Conservation (phyloP, 2,113 vertebrate species). For the Brienomyrus brachyistius region DNA sequence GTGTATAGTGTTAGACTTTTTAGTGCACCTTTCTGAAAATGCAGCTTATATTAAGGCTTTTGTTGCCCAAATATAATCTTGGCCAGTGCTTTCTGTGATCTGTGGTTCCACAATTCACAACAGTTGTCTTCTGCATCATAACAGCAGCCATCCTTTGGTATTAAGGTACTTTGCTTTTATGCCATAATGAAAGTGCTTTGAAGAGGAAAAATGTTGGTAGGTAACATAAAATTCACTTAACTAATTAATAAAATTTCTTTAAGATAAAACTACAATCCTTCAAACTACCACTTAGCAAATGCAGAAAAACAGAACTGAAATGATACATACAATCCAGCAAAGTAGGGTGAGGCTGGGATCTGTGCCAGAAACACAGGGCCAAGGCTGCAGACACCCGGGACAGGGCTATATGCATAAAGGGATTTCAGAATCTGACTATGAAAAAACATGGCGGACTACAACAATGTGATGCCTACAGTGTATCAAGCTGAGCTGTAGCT, state of each 20-base stretch:
- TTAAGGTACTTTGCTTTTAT: background rate
- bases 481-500: background rate
- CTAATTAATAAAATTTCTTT: background rate
- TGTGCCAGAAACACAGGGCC: background rate
- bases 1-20: background rate
- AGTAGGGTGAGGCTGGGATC: background rate
- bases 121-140: background rate
- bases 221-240: background rate
- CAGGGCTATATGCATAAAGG: background rate
- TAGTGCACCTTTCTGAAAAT: background rate
- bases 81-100: background rate
- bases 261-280: background rate
- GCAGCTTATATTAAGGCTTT: background rate
- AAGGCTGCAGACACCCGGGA: background rate
- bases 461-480: background rate
- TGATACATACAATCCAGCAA: background rate
- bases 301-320: background rate
- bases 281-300: background rate
- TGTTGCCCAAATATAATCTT: too few relatives aligned
- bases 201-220: background rate
- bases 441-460: background rate
- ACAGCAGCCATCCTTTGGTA: background rate
- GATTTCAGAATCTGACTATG: background rate
- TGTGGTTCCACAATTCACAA: background rate
- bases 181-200: background rate